Conservation (phyloP, 2,113 vertebrate genomes). For the Hypomesus transpacificus region DNA sequence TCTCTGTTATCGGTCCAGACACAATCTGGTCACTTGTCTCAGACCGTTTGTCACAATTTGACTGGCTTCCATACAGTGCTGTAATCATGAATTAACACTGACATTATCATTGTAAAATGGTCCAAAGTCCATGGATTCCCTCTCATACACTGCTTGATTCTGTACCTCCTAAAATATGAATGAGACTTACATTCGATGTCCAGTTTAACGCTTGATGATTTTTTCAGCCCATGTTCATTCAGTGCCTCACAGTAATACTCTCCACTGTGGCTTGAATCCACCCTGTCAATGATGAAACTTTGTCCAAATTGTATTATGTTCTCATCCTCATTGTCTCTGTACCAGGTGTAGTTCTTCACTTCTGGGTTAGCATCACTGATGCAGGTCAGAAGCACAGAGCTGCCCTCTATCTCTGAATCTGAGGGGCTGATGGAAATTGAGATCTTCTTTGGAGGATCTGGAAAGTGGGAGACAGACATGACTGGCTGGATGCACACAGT, state of each 20-base stretch:
- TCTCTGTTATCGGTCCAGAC: slow-evolving; percentile 47
- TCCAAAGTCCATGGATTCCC: not conserved
- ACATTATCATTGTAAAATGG: not conserved
- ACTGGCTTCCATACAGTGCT: slow-evolving; percentile 5
- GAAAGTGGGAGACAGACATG: not conserved
- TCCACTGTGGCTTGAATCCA: slow-evolving; percentile 30
- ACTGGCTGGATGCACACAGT: not conserved
- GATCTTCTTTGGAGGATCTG: slow-evolving; percentile 63
- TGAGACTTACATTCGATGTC: slow-evolving; percentile 59
- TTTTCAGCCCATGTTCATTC: slow-evolving; percentile 45
- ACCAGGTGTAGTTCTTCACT: slow-evolving; percentile 65
- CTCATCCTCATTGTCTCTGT: slow-evolving; percentile 37
- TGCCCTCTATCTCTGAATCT: slow-evolving; percentile 47
- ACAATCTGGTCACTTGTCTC: slow-evolving; percentile 3
- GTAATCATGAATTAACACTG: slow-evolving; percentile 13
- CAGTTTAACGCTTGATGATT: slow-evolving; percentile 36
- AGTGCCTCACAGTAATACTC: slow-evolving; percentile 51
- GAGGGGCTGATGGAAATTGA: slow-evolving; percentile 29
- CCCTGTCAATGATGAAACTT: slow-evolving; percentile 6
- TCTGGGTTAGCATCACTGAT: slow-evolving; percentile 61
- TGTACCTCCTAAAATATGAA: not conserved
- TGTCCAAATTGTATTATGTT: slow-evolving; percentile 12
- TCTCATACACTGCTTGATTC: not conserved
- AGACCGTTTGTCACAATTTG: slow-evolving; percentile 27
- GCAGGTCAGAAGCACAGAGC: slow-evolving; percentile 55